phyloP scores from a whole-genome alignment of 1,140 invertebrate species.

The Trichonephila clavipes region DNA sequence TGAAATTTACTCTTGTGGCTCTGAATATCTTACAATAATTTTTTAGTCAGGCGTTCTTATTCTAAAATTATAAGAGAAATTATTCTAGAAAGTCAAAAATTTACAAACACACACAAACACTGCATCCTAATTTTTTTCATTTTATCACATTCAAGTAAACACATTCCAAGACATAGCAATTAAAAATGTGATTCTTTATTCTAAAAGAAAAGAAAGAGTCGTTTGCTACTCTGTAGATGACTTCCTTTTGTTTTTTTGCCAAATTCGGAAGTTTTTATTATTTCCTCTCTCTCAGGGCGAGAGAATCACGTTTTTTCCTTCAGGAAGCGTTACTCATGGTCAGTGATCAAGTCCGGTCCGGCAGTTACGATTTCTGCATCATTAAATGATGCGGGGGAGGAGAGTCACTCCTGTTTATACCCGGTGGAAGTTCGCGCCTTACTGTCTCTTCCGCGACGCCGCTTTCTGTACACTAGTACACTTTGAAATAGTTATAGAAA shows the following conservation, averaged over 20 bases:
- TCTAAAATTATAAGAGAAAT: no score
- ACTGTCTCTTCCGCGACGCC: background rate
- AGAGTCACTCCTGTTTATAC: background rate
- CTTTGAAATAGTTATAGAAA: background rate
- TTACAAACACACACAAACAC: no score
- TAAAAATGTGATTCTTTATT: no score
- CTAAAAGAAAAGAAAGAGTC: no score
- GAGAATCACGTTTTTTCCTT: constrained; percentile 25
- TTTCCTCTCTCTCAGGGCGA: background rate
- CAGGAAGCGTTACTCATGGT: constrained; percentile 43
- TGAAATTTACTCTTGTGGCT: no score
- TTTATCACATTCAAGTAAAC: no score
- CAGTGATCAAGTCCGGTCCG: background rate
- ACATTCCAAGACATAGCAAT: no score
- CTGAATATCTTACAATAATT: no score
- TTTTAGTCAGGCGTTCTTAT: no score
- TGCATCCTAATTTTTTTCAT: no score
- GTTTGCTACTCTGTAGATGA: background rate
- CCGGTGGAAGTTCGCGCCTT: background rate
- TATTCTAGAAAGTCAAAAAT: no score
- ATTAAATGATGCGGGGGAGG: constrained; percentile 27
- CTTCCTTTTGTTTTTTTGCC: background rate
- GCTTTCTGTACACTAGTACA: background rate
- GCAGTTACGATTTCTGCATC: constrained; percentile 45
- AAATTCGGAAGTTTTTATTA: background rate